Base-by-base conservation (phyloP, 2,113 vertebrate species). In the Apodemus speciosus region DNA sequence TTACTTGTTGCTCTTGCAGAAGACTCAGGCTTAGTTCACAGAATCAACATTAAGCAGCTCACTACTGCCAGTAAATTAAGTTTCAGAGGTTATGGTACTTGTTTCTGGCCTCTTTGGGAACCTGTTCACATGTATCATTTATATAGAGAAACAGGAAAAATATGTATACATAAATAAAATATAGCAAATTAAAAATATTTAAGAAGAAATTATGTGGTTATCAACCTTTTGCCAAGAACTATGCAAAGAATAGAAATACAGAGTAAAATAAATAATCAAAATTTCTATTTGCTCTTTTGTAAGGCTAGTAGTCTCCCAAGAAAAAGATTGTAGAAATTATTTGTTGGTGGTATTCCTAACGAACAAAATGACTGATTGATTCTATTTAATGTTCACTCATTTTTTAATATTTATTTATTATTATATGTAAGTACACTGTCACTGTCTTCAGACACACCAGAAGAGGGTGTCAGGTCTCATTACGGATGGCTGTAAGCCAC, bases 271-370 rank as follows among this genome's bases (percentile, higher is more conserved):
- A 25, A 51, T 58, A 68, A 51, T 79, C 20, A 35, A 3, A 85
- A 87, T 71, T 8, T 21, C 27, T 40, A 0, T 83, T 93, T 93
- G 21, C 11, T 96, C 58, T 25, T 79, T 92, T 84, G 18, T 92
- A 35, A 93, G 27, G 11, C 32, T 88, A 75, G n/a, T 10, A 58
- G 16, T 77, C 15, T 35, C 27, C 27, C 38, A 86, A 53, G 10
- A 92, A 30, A 66, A 64, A 15, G 30, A 93, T 38, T 6, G 1
- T 68, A 83, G 25, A 4, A 84, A 84, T 75, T 83, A 84, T 75
- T 83, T 32, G 35, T 89, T 90, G 14, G 21, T 91, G 62, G n/a
- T 87, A 40, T 93, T 92, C 84, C 14, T 66, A 86, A 49, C 56
- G 56, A 85, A 5, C 3, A 49, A 88, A 84, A 89, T 60, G 64